These are phyloP conservation scores for Penelope pileata DNA, from an alignment of 2,113 vertebrate species.

Conservation along the genomic window DNA sequence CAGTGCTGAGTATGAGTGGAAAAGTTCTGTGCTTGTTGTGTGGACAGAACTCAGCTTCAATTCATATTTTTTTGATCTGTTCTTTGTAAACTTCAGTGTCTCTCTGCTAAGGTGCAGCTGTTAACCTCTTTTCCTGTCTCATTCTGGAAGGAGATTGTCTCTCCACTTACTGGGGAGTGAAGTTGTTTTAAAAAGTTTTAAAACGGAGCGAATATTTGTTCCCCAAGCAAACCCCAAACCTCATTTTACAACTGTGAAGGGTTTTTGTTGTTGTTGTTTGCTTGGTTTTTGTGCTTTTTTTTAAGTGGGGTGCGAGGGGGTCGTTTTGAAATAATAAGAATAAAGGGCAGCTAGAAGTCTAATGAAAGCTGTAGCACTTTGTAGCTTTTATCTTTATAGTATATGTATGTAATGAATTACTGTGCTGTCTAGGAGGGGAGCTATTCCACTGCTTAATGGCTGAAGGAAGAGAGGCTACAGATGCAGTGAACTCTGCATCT, in stretches of 20 bases:
- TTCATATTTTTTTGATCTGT: neutral
- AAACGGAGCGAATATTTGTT: neutral
- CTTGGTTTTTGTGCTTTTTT: neutral
- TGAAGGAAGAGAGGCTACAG: neutral
- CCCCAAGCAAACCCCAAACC: neutral
- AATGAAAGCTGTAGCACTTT: neutral
- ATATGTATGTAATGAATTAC: neutral
- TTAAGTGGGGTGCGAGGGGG: neutral
- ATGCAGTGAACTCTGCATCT: neutral
- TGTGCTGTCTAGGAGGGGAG: neutral
- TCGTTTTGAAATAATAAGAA: neutral
- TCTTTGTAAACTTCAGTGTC: neutral
- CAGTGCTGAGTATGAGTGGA: neutral
- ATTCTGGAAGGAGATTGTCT: neutral
- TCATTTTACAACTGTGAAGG: neutral
- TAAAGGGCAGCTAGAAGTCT: neutral
- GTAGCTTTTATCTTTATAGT: neutral
- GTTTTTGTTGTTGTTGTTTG: neutral
- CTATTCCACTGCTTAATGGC: neutral
- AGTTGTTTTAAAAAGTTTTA: neutral
- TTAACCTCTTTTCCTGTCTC: neutral
- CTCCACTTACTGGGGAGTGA: neutral
- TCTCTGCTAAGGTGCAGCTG: neutral
- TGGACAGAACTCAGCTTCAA: neutral
- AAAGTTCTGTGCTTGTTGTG: neutral